A percentile compares a stretch with the other conserved stretches of the same genome.
Conservation (phyloP, 2,113 vertebrate species). For the Myrmecophaga tridactyla region DNA sequence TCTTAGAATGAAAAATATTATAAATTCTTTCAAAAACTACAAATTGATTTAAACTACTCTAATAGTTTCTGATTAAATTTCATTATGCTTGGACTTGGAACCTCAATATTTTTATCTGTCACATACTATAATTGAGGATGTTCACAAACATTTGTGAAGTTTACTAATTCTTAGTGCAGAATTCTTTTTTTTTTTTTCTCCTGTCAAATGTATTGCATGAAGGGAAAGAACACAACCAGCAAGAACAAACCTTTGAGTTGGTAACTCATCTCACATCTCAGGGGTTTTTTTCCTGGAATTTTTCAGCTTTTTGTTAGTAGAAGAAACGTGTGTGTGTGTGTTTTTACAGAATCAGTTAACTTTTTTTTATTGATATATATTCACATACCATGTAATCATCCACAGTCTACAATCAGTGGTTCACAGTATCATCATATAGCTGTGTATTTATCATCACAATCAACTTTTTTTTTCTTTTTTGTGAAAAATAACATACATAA, state of each 20-base stretch:
- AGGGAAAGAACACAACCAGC: not conserved
- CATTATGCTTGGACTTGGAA: not conserved
- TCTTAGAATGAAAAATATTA: not conserved
- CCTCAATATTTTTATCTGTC: not conserved
- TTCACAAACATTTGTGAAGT: not conserved
- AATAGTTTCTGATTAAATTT: not conserved
- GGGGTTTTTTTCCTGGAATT: not conserved
- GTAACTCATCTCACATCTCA: not conserved
- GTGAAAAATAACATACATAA: too few species aligned
- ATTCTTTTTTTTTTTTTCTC: not conserved
- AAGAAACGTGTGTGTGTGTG: not conserved
- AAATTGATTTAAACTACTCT: not conserved
- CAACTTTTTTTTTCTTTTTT: too few species aligned
- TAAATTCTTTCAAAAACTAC: not conserved
- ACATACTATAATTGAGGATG: not conserved
- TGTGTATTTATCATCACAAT: too few species aligned
- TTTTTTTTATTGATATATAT: not conserved
- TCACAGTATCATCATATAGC: too few species aligned
- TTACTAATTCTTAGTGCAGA: not conserved
- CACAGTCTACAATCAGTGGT: too few species aligned
- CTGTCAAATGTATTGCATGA: not conserved
- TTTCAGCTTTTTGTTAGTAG: conserved; percentile 13
- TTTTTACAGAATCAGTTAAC: not conserved
- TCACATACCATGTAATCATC: too few species aligned
- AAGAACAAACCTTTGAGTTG: not conserved